Evolutionary conservation across 2,888 invertebrate species (phyloP), one percentile per base, ranked within the genome.

Genomic region (Urechis unicinctus): DNA sequence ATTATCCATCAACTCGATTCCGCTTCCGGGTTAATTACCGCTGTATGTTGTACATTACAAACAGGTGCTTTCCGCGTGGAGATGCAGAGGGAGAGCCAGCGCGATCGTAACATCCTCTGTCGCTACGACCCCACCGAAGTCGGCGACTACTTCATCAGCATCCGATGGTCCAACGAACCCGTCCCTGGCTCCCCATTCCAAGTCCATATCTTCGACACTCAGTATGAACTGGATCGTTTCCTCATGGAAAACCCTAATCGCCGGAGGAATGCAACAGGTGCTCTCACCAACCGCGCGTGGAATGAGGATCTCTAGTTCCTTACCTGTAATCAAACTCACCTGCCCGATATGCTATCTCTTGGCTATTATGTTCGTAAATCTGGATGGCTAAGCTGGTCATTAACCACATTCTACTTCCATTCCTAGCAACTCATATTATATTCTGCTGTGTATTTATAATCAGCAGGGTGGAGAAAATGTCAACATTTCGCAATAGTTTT

Each of bases 141-240:
- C 2, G 98, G 98, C 31, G 95, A 98, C 79, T 99, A 98, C 79
- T 85, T 95, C 60, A 92, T 98, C 43, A 21, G 21, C 78, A 92
- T 94, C 1, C 88, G 89, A 77, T 98, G 97, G 97, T 96, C 97
- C 3, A 95, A 93, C 25, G 91, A 95, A 64, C 88, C 96, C 73
- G 96, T 97, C 26, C 96, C 96, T 50, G 97, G 97, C 53, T 95
- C 94, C 45, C 97, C 98, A 0, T 99, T 98, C 84, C 89, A 91
- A 61, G 95, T 98, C 63, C 91, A 95, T 89, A 98, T 98, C 70
- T 95, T 97, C 79, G 98, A 98, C 79, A 97, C 97, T 6, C 93
- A 96, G 77, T 93, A 96, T 78, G 97, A 98, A 79, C 83, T 96
- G 48, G 71, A 74, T 2, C 36, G 49, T 5, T 53, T 54, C 42